Evolutionary conservation across 2,888 invertebrate genomes (phyloP).

Genomic region (Ctenicera cuprea): DNA sequence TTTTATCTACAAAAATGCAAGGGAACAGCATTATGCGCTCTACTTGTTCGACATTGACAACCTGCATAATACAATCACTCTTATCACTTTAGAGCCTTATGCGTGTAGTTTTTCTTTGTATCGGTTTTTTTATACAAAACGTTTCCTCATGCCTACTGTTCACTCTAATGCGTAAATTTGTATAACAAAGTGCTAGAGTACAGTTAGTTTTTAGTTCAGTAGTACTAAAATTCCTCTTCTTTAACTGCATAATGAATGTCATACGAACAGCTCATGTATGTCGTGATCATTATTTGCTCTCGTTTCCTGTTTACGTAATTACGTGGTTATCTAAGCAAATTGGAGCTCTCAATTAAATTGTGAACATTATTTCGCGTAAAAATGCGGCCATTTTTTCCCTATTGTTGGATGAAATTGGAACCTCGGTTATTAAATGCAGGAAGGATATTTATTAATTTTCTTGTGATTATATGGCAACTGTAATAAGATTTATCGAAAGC

Average conservation of each 20-base stretch:
- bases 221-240: constrained; percentile 12
- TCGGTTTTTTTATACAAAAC: neutral
- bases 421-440: neutral
- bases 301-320: constrained; percentile 31
- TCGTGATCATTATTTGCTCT: constrained; percentile 22
- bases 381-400: constrained; percentile 5
- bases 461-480: neutral
- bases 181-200: constrained; percentile 25
- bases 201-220: constrained; percentile 19
- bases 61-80: constrained; percentile 17
- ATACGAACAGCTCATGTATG: neutral
- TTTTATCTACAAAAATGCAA: constrained; percentile 6
- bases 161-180: constrained; percentile 10
- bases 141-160: constrained; percentile 5
- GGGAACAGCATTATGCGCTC: constrained; percentile 24
- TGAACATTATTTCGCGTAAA: constrained; percentile 3
- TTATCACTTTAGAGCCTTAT: constrained; percentile 17
- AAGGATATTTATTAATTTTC: constrained; percentile 10
- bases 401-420: neutral
- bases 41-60: constrained; percentile 30
- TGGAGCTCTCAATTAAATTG: constrained; percentile 7
- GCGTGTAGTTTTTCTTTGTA: neutral
- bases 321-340: constrained; percentile 18
- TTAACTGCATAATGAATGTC: constrained; percentile 7
- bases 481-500: neutral